Percentiles rank a stretch among this genome's conserved stretches.
Conservation (phyloP, 2,888 invertebrate genomes). For the Argyra leucocephala region DNA sequence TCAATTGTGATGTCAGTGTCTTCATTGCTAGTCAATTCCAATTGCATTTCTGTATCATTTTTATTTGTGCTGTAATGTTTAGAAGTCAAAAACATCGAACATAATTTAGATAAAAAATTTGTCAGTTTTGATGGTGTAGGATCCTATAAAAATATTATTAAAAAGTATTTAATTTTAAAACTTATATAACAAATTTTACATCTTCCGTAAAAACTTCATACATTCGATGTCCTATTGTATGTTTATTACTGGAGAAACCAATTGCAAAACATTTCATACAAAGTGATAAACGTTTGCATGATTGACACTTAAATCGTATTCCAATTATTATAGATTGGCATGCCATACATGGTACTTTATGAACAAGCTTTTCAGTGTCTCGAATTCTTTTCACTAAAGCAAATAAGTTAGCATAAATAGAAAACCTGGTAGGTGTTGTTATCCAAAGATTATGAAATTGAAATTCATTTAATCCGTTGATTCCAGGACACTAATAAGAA, state of each 20-base stretch:
- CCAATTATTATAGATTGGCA: slow-evolving; percentile 38
- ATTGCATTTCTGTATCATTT: slow-evolving; percentile 33
- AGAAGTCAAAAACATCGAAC: slow-evolving; percentile 28
- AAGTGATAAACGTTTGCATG: slow-evolving; percentile 37
- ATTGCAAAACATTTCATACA: slow-evolving; percentile 40
- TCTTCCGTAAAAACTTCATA: slow-evolving; percentile 38
- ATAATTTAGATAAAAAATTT: slow-evolving; percentile 34
- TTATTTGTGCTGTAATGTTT: slow-evolving; percentile 28
- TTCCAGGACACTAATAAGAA: slow-evolving; percentile 30
- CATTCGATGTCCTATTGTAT: slow-evolving; percentile 36
- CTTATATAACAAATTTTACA: neutral
- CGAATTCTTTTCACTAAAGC: slow-evolving; percentile 39
- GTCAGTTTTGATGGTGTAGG: slow-evolving; percentile 32
- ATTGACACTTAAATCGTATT: slow-evolving; percentile 40
- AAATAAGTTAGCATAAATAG: slow-evolving; percentile 39
- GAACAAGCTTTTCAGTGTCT: slow-evolving; percentile 38
- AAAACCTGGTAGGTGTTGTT: slow-evolving; percentile 34
- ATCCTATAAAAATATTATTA: slow-evolving; percentile 27
- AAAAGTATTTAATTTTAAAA: neutral
- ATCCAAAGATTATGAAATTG: slow-evolving; percentile 40
- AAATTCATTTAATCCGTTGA: slow-evolving; percentile 35
- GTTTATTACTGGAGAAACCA: slow-evolving; percentile 33
- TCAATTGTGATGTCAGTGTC: neutral
- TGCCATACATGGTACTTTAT: slow-evolving; percentile 35
- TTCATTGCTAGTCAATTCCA: slow-evolving; percentile 7